These are phyloP conservation scores for Ochropleura plecta DNA, from an alignment of 2,888 invertebrate species.

Conservation along the genomic window DNA sequence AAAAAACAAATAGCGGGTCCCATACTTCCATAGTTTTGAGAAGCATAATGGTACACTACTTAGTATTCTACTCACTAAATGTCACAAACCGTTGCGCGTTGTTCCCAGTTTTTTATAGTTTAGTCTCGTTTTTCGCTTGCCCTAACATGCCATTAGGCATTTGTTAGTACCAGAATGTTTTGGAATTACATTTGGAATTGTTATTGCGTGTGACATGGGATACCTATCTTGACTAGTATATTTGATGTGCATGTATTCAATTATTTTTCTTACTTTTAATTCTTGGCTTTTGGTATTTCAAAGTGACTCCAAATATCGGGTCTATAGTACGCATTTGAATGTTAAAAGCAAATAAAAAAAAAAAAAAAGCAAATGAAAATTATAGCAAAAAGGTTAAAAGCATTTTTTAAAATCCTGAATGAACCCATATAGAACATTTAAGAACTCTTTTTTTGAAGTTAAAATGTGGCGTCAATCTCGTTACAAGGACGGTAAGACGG, in stretches of 20 bases:
- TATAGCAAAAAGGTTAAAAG: no score
- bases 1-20: not conserved
- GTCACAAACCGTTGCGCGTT: slow-evolving; percentile 12
- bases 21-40: not conserved
- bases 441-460: no score
- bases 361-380: no score
- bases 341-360: no score
- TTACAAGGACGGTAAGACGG: no score
- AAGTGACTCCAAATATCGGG: not conserved
- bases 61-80: slow-evolving; percentile 24
- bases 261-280: not conserved
- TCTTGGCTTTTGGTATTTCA: not conserved
- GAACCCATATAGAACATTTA: no score
- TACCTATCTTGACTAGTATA: not conserved
- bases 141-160: not conserved
- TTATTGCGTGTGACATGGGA: not conserved
- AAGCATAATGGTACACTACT: slow-evolving; percentile 4
- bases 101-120: not conserved
- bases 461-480: no score
- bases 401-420: no score
- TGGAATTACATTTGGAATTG: not conserved
- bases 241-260: not conserved
- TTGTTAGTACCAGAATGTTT: slow-evolving; percentile 1
- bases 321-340: not conserved
- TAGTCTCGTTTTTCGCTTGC: slow-evolving; percentile 16